Evolutionary conservation across 2,113 vertebrate species (phyloP), one percentile per base, ranked within the genome.

Genomic region (Mustelus asterias): DNA sequence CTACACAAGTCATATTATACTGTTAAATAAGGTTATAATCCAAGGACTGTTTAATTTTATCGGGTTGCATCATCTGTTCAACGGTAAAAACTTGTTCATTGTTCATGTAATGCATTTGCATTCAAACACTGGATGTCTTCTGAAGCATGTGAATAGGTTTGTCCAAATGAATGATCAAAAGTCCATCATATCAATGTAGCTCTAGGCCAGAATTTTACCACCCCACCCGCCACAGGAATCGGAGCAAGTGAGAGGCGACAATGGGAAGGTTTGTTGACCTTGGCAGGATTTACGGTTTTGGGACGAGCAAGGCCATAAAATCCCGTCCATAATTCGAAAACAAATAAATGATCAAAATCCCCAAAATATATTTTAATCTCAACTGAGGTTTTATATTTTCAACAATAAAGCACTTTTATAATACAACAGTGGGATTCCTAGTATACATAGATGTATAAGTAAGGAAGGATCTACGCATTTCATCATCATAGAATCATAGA

Each of bases 11-110:
- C 14, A 41, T 80, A 80, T 41, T 37, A 80, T 20, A 44, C n/a
- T 8, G 37, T 44, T 83, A 41, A 13, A 83, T 14, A 0, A 44
- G 80, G 16, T 41, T 41, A n/a, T 96, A 98, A 97, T 99, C 99
- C 0, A 99, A 98, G 10, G 98, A 99, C 97, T 99, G 99, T 96
- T 99, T 99, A 96, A 99, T 98, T 96, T 99, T 99, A 96, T 98
- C 98, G 96, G 99, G 89, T 88, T 99, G 97, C 98, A 98, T 98
- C 94, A 99, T 98, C 97, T 99, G 99, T 96, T 99, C 99, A 76
- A 99, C 97, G 72, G 99, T 98, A 97, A 99, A 99, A 96, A 98
- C 98, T 96, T 98, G 98, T 96, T 99, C 98, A 96, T 99, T 98
- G 54, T 99, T 98, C 96, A 99, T 96, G 96, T 99, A 99, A 8